Base-by-base conservation (phyloP, 2,888 invertebrate genomes). In the Cosmopolites sordidus region DNA sequence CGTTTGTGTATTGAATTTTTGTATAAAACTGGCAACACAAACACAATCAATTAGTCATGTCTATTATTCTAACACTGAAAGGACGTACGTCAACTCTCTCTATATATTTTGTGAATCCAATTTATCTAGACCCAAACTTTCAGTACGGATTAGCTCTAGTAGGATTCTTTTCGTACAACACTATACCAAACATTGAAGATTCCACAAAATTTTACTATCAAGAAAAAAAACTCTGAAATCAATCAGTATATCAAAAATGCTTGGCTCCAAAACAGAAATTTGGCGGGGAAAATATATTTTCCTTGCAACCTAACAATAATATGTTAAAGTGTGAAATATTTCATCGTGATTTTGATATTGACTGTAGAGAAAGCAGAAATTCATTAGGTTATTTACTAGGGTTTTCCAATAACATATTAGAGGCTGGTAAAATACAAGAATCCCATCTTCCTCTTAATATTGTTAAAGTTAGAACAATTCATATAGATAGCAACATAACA, bases 361-460 rank as follows among this genome's bases (percentile, higher is more conserved):
- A n/a, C n/a, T n/a, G n/a, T n/a, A n/a, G n/a, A n/a, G n/a, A n/a
- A n/a, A n/a, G n/a, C n/a, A n/a, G n/a, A n/a, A n/a, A n/a, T n/a
- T n/a, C n/a, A n/a, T n/a, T 66, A n/a, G 63, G 60, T 12, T 16
- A 17, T 6, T 27, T 64, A 18, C 51, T 66, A n/a, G 66, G 64
- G 14, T 66, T 65, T 46, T 58, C 49, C 9, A 6, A 42, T 11
- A 42, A 40, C 37, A 4, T 51, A 29, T 18, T 54, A 9, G 8
- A 17, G 43, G 46, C 62, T 16, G 49, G 58, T 49, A 44, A 44
- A 37, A 15, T 42, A n/a, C 58, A 68, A 44, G 45, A 47, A 54
- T 69, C 65, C 2, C 63, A 65, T 48, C 56, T 65, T 47, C 63
- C 66, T 12, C 63, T 68, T 8, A 51, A 66, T 42, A 69, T 68